phyloP scores from a whole-genome alignment of 2,888 invertebrate species.

The Loripinus fragilis region DNA sequence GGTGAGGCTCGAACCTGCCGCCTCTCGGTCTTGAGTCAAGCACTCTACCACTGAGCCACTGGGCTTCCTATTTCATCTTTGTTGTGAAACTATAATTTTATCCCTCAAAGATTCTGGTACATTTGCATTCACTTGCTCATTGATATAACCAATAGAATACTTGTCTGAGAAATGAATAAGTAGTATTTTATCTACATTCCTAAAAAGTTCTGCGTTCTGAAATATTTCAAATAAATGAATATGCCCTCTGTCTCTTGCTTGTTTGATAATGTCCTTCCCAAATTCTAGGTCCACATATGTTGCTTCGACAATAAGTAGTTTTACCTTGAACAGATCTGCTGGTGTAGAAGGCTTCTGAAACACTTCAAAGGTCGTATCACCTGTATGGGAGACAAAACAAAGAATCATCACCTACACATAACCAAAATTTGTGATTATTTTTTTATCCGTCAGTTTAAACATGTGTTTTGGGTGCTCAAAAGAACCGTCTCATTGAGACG shows the following conservation, averaged over 20 bases:
- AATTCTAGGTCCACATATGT: conserved; percentile 74
- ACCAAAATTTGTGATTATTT: no score
- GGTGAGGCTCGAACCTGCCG: no score
- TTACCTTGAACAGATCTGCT: conserved; percentile 75
- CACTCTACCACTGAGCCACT: no score
- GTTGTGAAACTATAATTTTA: conserved; percentile 68
- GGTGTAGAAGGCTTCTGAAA: conserved; percentile 64
- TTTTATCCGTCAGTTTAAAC: no score
- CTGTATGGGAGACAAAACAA: conserved; percentile 63
- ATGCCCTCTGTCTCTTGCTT: conserved; percentile 76
- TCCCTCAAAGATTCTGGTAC: conserved; percentile 61
- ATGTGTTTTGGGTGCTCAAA: no score
- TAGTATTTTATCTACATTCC: conserved; percentile 69
- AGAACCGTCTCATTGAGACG: no score
- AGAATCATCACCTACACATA: no score
- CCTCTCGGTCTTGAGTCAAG: no score
- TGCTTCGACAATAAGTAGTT: conserved; percentile 78
- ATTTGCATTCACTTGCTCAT: conserved; percentile 50
- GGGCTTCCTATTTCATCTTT: conserved; percentile 41
- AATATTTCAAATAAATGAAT: conserved; percentile 74
- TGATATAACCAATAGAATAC: conserved; percentile 71
- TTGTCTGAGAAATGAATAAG: conserved; percentile 79
- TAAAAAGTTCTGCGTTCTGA: conserved; percentile 72
- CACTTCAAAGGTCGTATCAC: conserved; percentile 79
- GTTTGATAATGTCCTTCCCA: conserved; percentile 56